Base-by-base conservation (phyloP, 64 coral and sea anemone genomes). In the Dendrophyllia cribrosa region DNA sequence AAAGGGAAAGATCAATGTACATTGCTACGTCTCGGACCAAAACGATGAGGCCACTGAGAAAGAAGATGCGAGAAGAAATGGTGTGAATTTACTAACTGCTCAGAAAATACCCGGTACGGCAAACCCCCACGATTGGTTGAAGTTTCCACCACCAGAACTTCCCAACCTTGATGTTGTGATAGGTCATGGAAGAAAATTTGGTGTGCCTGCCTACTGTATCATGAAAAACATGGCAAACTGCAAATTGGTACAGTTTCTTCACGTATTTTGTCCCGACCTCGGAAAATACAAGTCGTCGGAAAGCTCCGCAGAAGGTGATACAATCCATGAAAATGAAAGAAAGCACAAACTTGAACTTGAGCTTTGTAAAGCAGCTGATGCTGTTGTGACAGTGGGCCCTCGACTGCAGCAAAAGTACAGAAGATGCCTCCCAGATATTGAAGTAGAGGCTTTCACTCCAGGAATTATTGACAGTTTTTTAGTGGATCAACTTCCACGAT, bases 1-100 rank as follows among this genome's bases (percentile, higher is more conserved):
- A 8, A n/a, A 4, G 21, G 56, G 8, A 13, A 74, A 44, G 8
- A 43, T 88, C 12, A 34, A 64, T 3, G 72, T 88, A 25, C 19
- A 63, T 26, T 88, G 87, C 23, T 88, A 88, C 48, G 88, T 90
- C 47, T 78, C 76, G n/a, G n/a, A n/a, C 14, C 60, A 78, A 53
- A 51, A 20, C 59, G 22, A 15, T 67, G 23, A 51, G 19, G 24
- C n/a, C n/a, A n/a, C 20, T 11, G 56, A 55, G 3, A 80, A 8
- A 72, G 20, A 79, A 5, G 76, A 80, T 20, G 88, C 74, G 46
- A 55, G 20, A 34, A 12, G 12, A 13, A 48, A 53, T 6, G 16
- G 24, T 11, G 75, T 79, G 3, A 16, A 55, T 9, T 25, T 90
- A 13, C 67, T 79, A 6, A 71, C 34, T 5, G 88, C 88, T 44